Percentiles rank a stretch among this genome's conserved stretches.
phyloP scores from a whole-genome alignment of 2,888 invertebrate genomes.

The Leucoptera coffeella region DNA sequence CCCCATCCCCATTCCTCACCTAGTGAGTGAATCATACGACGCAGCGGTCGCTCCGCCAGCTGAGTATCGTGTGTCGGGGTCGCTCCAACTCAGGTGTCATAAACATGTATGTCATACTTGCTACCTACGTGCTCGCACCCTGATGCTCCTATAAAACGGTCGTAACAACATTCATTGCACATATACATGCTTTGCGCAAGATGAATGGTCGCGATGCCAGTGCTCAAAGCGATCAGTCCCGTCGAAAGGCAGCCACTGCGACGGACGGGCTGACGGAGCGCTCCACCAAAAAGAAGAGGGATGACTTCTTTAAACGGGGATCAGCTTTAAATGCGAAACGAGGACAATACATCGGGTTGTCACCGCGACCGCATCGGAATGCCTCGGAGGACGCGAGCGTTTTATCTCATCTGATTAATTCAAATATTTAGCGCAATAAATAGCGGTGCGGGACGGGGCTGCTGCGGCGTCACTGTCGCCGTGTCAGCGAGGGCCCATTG shows the following conservation, averaged over 20 bases:
- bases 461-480: constrained; percentile 13
- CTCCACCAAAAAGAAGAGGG: constrained; percentile 18
- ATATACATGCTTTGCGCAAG: constrained; percentile 8
- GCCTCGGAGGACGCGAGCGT: constrained; percentile 40
- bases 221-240: constrained; percentile 6
- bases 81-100: constrained; percentile 26
- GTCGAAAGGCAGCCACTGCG: too few relatives aligned
- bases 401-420: constrained; percentile 52
- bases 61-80: constrained; percentile 42
- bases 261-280: constrained; percentile 7
- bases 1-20: constrained; percentile 28
- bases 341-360: constrained; percentile 49
- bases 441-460: constrained; percentile 16
- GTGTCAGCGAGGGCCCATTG: constrained; percentile 26
- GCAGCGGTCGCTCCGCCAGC: too few relatives aligned
- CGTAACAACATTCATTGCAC: constrained; percentile 18
- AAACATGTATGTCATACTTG: constrained; percentile 34
- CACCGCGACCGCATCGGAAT: constrained; percentile 47
- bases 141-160: constrained; percentile 26
- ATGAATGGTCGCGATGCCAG: too few relatives aligned
- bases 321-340: constrained; percentile 23
- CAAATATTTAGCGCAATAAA: constrained; percentile 52
- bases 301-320: constrained; percentile 26
- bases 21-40: constrained; percentile 22
- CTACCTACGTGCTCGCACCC: constrained; percentile 26